phyloP scores from a whole-genome alignment of 2,888 invertebrate genomes.

The Melieria crassipennis region DNA sequence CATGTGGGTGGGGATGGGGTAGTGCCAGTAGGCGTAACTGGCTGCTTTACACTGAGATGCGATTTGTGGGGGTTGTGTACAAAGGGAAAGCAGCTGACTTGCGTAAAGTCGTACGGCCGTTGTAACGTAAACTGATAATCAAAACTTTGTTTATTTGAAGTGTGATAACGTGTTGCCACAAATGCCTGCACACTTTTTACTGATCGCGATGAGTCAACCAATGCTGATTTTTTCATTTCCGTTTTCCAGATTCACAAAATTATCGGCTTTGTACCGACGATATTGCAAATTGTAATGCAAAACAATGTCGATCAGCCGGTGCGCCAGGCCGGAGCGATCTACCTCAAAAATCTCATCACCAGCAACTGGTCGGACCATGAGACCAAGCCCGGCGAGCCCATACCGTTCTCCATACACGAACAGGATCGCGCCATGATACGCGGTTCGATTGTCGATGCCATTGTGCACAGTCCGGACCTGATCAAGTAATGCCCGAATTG shows the following conservation, averaged over 20 bases:
- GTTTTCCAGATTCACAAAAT: constrained; percentile 84
- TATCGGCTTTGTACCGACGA: constrained; percentile 93
- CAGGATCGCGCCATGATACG: constrained; percentile 94
- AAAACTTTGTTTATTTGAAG: no score
- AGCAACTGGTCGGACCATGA: constrained; percentile 90
- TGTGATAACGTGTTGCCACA: no score
- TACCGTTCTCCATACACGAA: constrained; percentile 91
- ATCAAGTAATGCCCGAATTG: constrained; percentile 69
- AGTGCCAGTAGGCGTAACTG: no score
- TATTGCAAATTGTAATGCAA: constrained; percentile 94
- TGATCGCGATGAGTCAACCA: neutral
- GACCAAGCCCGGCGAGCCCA: constrained; percentile 75
- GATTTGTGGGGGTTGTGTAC: no score
- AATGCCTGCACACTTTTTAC: neutral
- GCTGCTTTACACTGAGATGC: no score
- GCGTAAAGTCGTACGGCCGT: no score
- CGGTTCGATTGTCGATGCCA: constrained; percentile 94
- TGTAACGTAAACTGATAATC: no score
- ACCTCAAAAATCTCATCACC: constrained; percentile 92
- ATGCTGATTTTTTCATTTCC: neutral
- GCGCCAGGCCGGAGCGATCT: constrained; percentile 95
- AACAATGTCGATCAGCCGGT: constrained; percentile 90
- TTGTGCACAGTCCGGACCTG: constrained; percentile 91
- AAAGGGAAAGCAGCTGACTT: no score
- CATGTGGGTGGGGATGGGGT: no score